phyloP scores from a whole-genome alignment of 2,888 invertebrate genomes.

The Epinotia ramella region DNA sequence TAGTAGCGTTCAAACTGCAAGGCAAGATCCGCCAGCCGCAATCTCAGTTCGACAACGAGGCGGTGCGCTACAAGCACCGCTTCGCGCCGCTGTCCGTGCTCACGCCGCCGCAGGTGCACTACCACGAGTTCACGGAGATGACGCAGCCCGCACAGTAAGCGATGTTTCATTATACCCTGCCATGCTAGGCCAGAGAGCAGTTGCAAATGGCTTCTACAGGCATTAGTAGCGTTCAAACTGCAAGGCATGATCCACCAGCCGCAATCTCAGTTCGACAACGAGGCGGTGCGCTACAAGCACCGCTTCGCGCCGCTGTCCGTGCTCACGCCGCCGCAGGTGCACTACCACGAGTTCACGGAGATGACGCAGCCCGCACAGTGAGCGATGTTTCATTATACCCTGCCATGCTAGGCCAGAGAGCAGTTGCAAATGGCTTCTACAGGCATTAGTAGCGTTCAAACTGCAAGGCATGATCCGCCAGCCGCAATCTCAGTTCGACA shows the following conservation, averaged over 20 bases:
- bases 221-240: conserved; percentile 94
- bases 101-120: conserved; percentile 95
- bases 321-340: conserved; percentile 95
- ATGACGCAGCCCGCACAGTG: conserved; percentile 90
- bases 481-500: conserved; percentile 96
- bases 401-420: too few species aligned
- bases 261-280: conserved; percentile 95
- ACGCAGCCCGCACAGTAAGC: conserved; percentile 87
- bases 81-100: conserved; percentile 95
- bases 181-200: too few species aligned
- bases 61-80: conserved; percentile 97
- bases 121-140: conserved; percentile 95
- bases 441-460: conserved; percentile 96
- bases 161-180: too few species aligned
- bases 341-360: conserved; percentile 94
- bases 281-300: conserved; percentile 97
- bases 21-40: conserved; percentile 94
- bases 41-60: conserved; percentile 96
- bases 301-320: conserved; percentile 95
- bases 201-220: too few species aligned
- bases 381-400: conserved; percentile 50
- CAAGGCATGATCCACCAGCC: conserved; percentile 95
- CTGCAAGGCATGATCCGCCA: conserved; percentile 94
- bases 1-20: conserved; percentile 95
- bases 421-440: too few species aligned